Base-by-base conservation (phyloP, 2,797 vertebrate genomes). In the Anabas testudineus region DNA sequence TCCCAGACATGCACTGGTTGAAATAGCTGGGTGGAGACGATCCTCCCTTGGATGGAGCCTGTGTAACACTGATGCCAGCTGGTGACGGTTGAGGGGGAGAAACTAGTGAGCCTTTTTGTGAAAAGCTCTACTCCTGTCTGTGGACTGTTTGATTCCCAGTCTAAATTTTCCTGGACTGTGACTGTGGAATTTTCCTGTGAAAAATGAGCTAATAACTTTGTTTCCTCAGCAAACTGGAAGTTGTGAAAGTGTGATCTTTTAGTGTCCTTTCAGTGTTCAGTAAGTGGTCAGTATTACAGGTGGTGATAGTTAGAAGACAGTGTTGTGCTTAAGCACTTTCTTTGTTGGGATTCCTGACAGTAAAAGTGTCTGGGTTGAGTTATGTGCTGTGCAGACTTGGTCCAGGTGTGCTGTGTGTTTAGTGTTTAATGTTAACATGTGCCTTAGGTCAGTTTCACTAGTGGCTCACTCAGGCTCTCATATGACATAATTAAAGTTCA, bases 341-440 rank as follows among this genome's bases (percentile, higher is more conserved):
- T 76, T 81, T 87, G 65, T 69, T 69, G 73, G 76, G 75, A 88
- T 90, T 91, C 89, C 85, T 86, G 65, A 85, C 82, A 65, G 68
- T 91, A 83, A 91, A 91, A 84, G 66, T 87, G 87, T 88, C 86
- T 80, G 64, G 34, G 46, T 62, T 90, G 84, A 92, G 76, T 78
- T 84, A 80, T 83, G 75, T 54, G 67, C 80, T 66, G 45, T 75
- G 80, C 62, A 78, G 77, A 68, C 64, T 47, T 30, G 39, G 69
- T 80, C 85, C 86, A 90, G 86, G 86, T 90, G 80, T 80, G 79
- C 71, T 15, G 26, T 10, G 51, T 42, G 26, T 81, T 63, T 48
- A 67, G 28, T 9, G 8, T 34, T 34, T 34, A 34, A 10, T 54
- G 71, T 54, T 59, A 66, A 42, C 62, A 55, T 80, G 26, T 67